phyloP scores from a whole-genome alignment of 1,140 invertebrate genomes.

The Lasioglossum albipes region DNA sequence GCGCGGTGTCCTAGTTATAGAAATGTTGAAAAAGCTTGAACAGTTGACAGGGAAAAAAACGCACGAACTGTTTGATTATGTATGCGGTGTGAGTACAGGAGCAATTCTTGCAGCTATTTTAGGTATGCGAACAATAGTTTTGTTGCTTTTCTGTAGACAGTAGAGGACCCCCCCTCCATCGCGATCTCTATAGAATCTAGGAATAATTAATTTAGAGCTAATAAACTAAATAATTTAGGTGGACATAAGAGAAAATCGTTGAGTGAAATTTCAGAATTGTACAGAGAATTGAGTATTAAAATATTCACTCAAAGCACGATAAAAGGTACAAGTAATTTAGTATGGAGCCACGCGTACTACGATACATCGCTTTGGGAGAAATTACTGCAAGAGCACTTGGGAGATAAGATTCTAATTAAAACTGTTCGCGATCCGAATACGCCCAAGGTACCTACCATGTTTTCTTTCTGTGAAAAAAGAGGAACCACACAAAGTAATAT shows the following conservation, averaged over 20 bases:
- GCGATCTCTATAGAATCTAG: too few relatives aligned
- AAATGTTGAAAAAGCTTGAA: slow-evolving; percentile 90
- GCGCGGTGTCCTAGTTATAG: slow-evolving; percentile 89
- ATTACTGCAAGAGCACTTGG: slow-evolving; percentile 87
- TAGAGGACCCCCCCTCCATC: too few relatives aligned
- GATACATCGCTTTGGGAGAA: slow-evolving; percentile 92
- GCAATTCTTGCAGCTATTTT: slow-evolving; percentile 87
- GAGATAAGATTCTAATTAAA: slow-evolving; percentile 85
- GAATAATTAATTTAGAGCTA: neutral
- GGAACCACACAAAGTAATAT: neutral
- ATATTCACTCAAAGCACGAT: slow-evolving; percentile 87
- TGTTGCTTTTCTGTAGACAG: too few relatives aligned
- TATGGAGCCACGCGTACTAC: slow-evolving; percentile 95
- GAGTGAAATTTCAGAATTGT: slow-evolving; percentile 84
- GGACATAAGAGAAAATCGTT: slow-evolving; percentile 82
- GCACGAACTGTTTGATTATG: slow-evolving; percentile 91
- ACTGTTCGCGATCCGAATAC: slow-evolving; percentile 82
- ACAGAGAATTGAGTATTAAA: slow-evolving; percentile 85
- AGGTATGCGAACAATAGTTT: slow-evolving; percentile 73
- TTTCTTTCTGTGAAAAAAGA: neutral
- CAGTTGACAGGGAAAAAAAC: slow-evolving; percentile 84
- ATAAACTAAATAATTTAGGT: slow-evolving; percentile 70
- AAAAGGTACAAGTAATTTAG: slow-evolving; percentile 88
- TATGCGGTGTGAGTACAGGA: slow-evolving; percentile 95
- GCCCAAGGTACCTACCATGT: slow-evolving; percentile 82